Percentiles rank a stretch among this genome's conserved stretches.
Evolutionary conservation across 2,888 invertebrate species (phyloP).

Genomic region (Perizoma flavofasciatum): DNA sequence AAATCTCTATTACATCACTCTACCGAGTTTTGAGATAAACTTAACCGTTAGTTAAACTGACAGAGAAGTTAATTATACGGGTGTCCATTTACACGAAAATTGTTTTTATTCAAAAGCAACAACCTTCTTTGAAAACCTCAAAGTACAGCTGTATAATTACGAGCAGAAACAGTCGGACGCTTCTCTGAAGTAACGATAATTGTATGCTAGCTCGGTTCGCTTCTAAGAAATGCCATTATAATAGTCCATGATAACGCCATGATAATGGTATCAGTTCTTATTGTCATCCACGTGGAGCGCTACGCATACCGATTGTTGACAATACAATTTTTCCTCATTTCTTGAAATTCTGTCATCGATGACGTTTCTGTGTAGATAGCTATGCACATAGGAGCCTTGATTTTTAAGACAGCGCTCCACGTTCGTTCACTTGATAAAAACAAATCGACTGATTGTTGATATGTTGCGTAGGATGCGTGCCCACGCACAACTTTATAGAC

Average conservation of each 20-base stretch:
- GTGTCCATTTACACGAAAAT: slow-evolving; percentile 24
- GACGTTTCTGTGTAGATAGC: slow-evolving; percentile 13
- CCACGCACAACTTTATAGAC: slow-evolving; percentile 21
- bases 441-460: slow-evolving; percentile 28
- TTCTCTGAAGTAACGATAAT: slow-evolving; percentile 74
- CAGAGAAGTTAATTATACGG: slow-evolving; percentile 1
- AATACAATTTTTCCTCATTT: slow-evolving; percentile 40
- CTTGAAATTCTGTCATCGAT: slow-evolving; percentile 35
- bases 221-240: slow-evolving; percentile 68
- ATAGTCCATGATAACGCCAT: slow-evolving; percentile 65
- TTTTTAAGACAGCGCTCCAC: not conserved
- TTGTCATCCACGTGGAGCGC: slow-evolving; percentile 48
- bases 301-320: slow-evolving; percentile 42
- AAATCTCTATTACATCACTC: too few relatives aligned
- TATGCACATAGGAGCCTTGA: not conserved
- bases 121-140: slow-evolving; percentile 40
- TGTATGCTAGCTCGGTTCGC: slow-evolving; percentile 57
- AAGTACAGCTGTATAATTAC: slow-evolving; percentile 55
- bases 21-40: too few relatives aligned
- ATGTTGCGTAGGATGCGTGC: slow-evolving; percentile 30
- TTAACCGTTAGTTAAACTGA: not conserved
- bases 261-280: slow-evolving; percentile 68
- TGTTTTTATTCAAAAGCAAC: slow-evolving; percentile 33
- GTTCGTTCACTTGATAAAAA: slow-evolving; percentile 20
- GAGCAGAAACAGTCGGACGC: slow-evolving; percentile 49